A percentile compares a stretch with the other conserved stretches of the same genome.
Evolutionary conservation across 2,113 vertebrate species (phyloP).

Genomic region (Jaculus jaculus): DNA sequence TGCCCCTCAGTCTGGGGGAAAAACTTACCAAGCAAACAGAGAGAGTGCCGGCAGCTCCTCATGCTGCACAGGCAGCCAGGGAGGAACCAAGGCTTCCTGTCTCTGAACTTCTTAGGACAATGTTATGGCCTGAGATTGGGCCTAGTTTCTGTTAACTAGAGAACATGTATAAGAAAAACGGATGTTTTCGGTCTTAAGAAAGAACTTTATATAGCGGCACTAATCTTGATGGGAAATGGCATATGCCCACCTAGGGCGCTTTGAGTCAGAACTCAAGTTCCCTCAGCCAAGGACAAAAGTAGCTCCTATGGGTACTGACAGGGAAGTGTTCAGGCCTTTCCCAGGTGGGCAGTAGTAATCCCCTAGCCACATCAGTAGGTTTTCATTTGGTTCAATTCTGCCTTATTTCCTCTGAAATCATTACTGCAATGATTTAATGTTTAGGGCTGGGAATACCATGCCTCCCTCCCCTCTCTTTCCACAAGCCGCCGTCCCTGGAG

Average conservation of each 20-base stretch:
- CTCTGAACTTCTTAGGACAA: neutral
- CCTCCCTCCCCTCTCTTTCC: constrained; percentile 52
- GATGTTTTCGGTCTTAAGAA: neutral
- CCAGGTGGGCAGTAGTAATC: neutral
- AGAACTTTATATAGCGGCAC: neutral
- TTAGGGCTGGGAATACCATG: constrained; percentile 54
- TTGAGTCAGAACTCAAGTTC: neutral
- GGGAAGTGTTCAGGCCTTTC: neutral
- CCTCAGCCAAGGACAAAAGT: neutral
- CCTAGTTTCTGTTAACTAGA: neutral
- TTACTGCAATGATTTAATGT: neutral
- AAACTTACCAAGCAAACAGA: neutral
- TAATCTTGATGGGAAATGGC: neutral
- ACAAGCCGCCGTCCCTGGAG: constrained; percentile 60
- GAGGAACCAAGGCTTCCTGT: neutral
- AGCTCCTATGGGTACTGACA: accelerated
- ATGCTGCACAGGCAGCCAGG: neutral
- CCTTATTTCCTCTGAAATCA: neutral
- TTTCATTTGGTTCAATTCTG: constrained; percentile 57
- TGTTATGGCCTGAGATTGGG: no score
- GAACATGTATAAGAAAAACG: neutral
- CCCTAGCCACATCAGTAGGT: constrained; percentile 59
- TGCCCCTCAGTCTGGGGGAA: neutral
- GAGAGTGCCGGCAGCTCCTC: neutral
- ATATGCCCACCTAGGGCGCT: neutral